These are phyloP conservation scores for Oxygymnocypris stewartii DNA, from an alignment of 2,113 vertebrate species.

Conservation along the genomic window DNA sequence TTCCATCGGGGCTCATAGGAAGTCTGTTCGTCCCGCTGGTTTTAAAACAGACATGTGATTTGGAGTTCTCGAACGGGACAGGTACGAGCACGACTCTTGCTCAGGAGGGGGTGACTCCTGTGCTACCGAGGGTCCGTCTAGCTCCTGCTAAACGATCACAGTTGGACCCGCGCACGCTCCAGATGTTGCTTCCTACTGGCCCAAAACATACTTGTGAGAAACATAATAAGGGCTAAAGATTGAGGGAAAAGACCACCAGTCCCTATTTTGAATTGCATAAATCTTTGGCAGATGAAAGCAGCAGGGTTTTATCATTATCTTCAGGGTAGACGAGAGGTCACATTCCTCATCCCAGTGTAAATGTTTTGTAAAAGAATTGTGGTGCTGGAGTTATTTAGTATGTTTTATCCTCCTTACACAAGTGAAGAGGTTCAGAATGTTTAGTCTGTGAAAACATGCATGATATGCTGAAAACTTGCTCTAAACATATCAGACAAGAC, in stretches of 20 bases:
- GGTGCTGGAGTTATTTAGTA: neutral
- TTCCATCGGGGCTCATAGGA: conserved; percentile 40
- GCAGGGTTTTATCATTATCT: conserved; percentile 46
- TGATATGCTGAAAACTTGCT: neutral
- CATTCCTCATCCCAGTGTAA: conserved; percentile 34
- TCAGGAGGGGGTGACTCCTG: conserved; percentile 51
- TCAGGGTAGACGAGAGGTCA: conserved; percentile 37
- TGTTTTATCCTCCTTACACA: neutral
- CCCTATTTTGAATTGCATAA: conserved; percentile 47
- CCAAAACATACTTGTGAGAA: conserved; percentile 43
- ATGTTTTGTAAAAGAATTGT: neutral
- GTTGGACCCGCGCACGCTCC: conserved; percentile 43
- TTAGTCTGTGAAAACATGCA: neutral
- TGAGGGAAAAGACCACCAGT: conserved; percentile 31
- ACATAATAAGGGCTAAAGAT: conserved; percentile 53
- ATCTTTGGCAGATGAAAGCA: conserved; percentile 52
- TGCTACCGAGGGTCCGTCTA: conserved; percentile 37
- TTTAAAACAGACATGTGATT: conserved; percentile 49
- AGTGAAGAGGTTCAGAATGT: neutral
- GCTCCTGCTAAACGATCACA: conserved; percentile 50
- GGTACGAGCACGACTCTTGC: conserved; percentile 24
- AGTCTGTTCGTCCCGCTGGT: neutral
- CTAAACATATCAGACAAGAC: neutral
- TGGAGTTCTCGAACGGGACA: conserved; percentile 40
- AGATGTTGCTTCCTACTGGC: conserved; percentile 50